Evolutionary conservation across 2,113 vertebrate genomes (phyloP), one percentile per base, ranked within the genome.

Genomic region (Hemiprocne comata): DNA sequence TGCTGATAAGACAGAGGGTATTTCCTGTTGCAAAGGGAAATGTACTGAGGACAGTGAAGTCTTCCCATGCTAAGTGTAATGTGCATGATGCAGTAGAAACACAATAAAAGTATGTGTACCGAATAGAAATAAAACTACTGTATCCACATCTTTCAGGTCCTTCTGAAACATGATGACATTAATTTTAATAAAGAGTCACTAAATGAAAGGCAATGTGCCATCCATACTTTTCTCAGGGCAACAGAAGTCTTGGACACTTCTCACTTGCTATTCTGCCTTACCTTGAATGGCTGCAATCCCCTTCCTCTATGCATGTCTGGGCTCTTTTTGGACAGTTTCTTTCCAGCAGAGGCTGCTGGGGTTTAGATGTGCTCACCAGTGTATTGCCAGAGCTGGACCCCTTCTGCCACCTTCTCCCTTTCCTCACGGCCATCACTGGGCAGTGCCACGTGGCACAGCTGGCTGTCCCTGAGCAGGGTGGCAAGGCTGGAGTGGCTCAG

Each of bases 361-460:
- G 13, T 58, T 70, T 34, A 7, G 28, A 26, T 9, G 0, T 2
- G 11, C 13, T 67, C 12, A 1, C 29, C 26, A 8, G 46, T 3
- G 1, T 7, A 1, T 34, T 28, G 20, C 46, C 21, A 36, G 46
- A 61, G 48, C 16, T 18, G 24, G 33, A 40, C 24, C 38, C 24
- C 17, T 51, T 55, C 18, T 54, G 46, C 58, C 23, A 2, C 19
- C n/a, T 34, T n/a, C 17, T 74, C 33, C 26, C 33, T 65, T 16
- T 26, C 17, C 20, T 34, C 25, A 13, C 7, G 1, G 38, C 1
- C 1, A 4, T n/a, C 55, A 20, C 29, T 10, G 11, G 54, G 21
- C 60, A 23, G 38, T 18, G 53, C n/a, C n/a, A 1, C 0, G 0
- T 29, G 34, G 38, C 44, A 17, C 36, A 1, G 5, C 10, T 3